Evolutionary conservation across 2,888 invertebrate species (phyloP), one percentile per base, ranked within the genome.

Genomic region (Platycheirus albimanus): DNA sequence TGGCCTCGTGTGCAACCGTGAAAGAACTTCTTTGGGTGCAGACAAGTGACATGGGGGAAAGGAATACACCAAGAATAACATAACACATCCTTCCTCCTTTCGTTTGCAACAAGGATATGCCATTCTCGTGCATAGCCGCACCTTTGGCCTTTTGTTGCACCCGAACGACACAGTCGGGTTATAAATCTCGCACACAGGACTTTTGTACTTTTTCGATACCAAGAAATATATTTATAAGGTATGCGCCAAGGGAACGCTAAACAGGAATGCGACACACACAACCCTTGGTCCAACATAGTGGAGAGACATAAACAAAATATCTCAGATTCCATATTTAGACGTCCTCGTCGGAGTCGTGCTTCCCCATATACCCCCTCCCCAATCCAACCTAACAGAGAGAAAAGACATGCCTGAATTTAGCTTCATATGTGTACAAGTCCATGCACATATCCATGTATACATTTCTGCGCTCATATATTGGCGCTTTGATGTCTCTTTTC

Each of bases 221-320:
- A 24, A 17, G 19, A 54, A 41, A 58, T 38, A 45, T 66, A n/a
- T n/a, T n/a, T n/a, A n/a, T n/a, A n/a, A n/a, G n/a, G 45, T 58
- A 47, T 71, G 61, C 36, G 17, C 28, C 15, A 36, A 64, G 72
- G 45, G 69, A 78, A 58, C 10, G 63, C 33, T 49, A 13, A 61
- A n/a, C n/a, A 72, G 56, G 81, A 78, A 74, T 78, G 83, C 72
- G 63, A 72, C 72, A 78, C 38, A 71, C 49, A 71, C 49, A 56
- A 69, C 67, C 67, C 52, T 63, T 51, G 51, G 78, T 78, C 51
- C 78, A n/a, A n/a, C n/a, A 69, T 63, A 64, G 72, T 30, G 43
- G 24, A 56, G 30, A 43, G 45, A 45, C 43, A 61, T 61, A 67
- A 83, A 67, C 63, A 78, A 74, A 78, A 83, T 83, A 63, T 66